Base-by-base conservation (phyloP, 2,113 vertebrate genomes). In the Xenus cinereus region DNA sequence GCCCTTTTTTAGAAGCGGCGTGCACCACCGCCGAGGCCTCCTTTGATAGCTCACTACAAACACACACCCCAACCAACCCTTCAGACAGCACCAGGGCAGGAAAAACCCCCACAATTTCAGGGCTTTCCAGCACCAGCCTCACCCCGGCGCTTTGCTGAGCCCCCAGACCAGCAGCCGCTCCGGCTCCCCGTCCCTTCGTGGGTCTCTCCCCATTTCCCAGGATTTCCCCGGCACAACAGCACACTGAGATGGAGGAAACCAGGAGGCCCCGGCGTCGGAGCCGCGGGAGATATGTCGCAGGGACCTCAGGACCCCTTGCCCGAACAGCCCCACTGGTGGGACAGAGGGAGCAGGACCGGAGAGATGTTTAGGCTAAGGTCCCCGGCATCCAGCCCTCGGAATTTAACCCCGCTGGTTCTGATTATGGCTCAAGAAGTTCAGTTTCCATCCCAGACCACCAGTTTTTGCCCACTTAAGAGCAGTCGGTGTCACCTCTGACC, bases 331-430 rank as follows among this genome's bases (percentile, higher is more conserved):
- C 0, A 0, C 93, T 77, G 69, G 89, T 89, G 78, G 86, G 95
- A 86, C 88, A 78, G 83, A 54, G 39, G 1, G 53, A 84, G 66
- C 76, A 80, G 71, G 89, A 89, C 13, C 2, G 77, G 76, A 87
- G 74, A 82, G 89, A 92, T 97, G 96, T 97, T 96, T 97, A 97
- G 94, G 95, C 95, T 93, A 95, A 90, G 69, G 85, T 81, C 50
- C 54, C 87, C 1, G 8, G 71, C 75, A 94, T 94, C 84, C 84
- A 92, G 69, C 88, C 12, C 0, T 87, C 0, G 90, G 95, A 95
- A 95, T 95, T 91, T 88, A 92, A 95, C 94, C 96, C 69, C 6
- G 39, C 84, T 95, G 96, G 77, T 94, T 95, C 94, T 95, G 95
- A 96, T 92, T 89, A 91, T 73, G 86, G 76, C 84, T 95, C 51